Conservation (phyloP, 2,888 invertebrate species). For the Ormyrus nitidulus region DNA sequence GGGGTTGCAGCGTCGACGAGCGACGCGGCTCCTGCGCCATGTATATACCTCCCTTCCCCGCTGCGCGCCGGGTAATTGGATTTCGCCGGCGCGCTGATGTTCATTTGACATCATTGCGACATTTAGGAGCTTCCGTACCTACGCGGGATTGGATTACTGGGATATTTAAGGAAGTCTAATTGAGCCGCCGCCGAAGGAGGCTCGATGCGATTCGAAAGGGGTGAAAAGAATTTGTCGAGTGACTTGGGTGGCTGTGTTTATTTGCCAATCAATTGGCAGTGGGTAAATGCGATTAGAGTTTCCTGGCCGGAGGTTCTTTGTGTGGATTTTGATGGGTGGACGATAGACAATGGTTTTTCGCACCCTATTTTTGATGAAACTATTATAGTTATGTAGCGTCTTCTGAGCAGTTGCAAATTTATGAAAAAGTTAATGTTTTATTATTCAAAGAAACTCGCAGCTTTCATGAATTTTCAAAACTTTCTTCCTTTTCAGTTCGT, state of each 20-base stretch:
- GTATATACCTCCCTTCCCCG: constrained; percentile 52
- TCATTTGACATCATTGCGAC: constrained; percentile 73
- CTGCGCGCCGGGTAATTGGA: constrained; percentile 67
- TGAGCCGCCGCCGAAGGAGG: constrained; percentile 1
- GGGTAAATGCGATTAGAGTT: too few species aligned
- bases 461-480: not conserved
- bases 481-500: not conserved
- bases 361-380: too few species aligned
- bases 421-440: too few species aligned
- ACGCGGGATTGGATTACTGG: constrained; percentile 66
- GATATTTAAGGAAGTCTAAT: constrained; percentile 64
- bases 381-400: too few species aligned
- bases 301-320: too few species aligned
- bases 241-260: not conserved
- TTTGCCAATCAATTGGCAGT: not conserved
- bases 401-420: too few species aligned
- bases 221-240: constrained; percentile 37
- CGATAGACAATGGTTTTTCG: too few species aligned
- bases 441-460: too few species aligned
- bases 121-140: constrained; percentile 63
- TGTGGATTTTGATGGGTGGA: too few species aligned
- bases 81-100: constrained; percentile 70
- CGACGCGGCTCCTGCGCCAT: not conserved
- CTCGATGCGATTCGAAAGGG: constrained; percentile 32
- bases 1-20: not conserved